Evolutionary conservation across 2,113 vertebrate species (phyloP), one percentile per base, ranked within the genome.

Genomic region (Aphelocoma coerulescens): DNA sequence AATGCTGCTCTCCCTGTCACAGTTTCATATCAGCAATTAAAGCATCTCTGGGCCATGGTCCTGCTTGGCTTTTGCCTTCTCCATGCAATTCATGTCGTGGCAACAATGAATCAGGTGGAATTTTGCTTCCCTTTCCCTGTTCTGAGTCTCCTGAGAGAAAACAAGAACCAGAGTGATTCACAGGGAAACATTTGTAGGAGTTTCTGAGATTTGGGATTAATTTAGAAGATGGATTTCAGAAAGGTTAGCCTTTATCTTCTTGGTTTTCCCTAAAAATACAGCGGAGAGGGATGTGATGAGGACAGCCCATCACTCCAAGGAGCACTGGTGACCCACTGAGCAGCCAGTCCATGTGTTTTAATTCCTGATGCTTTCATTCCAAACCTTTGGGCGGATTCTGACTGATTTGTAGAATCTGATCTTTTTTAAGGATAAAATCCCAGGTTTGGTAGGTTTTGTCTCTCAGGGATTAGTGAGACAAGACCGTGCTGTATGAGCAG

Each of bases 61-160:
- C n/a, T 65, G 52, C 35, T 33, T 16, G 8, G 4, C 32, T 76
- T 77, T 81, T 28, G 33, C 65, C 28, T 62, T 65, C 68, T 54
- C 26, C 11, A 0, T 27, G 61, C 41, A 14, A 6, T 73, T 63
- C 28, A 0, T 49, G 30, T 4, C 15, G 6, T 1, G 55, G 18
- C 39, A 72, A 8, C 7, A 22, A 61, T 4, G 57, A 67, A 52
- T 37, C 19, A 1, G 35, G 27, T 5, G 1, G 23, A 15, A 6
- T 18, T 73, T 13, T 27, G 19, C 41, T 52, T 20, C 8, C 10
- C 67, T 86, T 68, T 39, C 62, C 57, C 63, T 52, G 3, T 35
- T 66, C 57, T 16, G 32, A 33, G 10, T 33, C 20, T 65, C 28
- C 30, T 0, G 32, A 46, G 41, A 16, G 27, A 54, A 59, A 62